Evolutionary conservation across 1,140 invertebrate species (phyloP).

Genomic region (Papilio polyxenes): DNA sequence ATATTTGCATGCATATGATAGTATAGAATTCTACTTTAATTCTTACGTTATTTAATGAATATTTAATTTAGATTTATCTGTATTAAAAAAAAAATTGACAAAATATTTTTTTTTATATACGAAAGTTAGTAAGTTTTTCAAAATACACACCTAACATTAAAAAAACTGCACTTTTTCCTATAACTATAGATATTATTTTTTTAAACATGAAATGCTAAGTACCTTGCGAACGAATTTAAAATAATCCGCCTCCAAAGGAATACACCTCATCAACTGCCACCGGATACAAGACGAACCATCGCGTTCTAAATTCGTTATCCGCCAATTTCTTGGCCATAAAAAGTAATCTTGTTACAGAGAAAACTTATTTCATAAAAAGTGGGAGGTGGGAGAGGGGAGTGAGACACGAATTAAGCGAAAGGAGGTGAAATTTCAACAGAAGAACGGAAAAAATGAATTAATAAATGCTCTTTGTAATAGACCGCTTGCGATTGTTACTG

Average conservation of each 20-base stretch:
- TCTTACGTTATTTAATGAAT: too few species aligned
- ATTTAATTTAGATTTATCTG: too few species aligned
- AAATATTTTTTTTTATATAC: too few species aligned
- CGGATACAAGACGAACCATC: slow-evolving; percentile 33
- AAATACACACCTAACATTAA: too few species aligned
- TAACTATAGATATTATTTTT: neutral
- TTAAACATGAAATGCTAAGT: slow-evolving; percentile 39
- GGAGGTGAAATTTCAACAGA: slow-evolving; percentile 50
- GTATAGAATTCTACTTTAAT: too few species aligned
- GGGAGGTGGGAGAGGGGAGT: slow-evolving; percentile 48
- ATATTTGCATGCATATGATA: slow-evolving; percentile 9
- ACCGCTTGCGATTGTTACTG: slow-evolving; percentile 49
- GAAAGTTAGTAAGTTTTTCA: too few species aligned
- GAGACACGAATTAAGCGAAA: slow-evolving; percentile 61
- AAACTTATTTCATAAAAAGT: slow-evolving; percentile 73
- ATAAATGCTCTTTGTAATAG: slow-evolving; percentile 65
- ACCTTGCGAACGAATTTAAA: slow-evolving; percentile 44
- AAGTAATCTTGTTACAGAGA: slow-evolving; percentile 73
- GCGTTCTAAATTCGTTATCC: slow-evolving; percentile 65
- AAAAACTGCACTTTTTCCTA: neutral
- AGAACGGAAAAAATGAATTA: slow-evolving; percentile 46
- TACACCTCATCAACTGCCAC: slow-evolving; percentile 21
- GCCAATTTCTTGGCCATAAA: slow-evolving; percentile 72
- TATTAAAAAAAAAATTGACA: too few species aligned
- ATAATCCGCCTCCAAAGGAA: slow-evolving; percentile 45